These are phyloP conservation scores for Platichthys flesus DNA, from an alignment of 2,113 vertebrate species.

Conservation along the genomic window DNA sequence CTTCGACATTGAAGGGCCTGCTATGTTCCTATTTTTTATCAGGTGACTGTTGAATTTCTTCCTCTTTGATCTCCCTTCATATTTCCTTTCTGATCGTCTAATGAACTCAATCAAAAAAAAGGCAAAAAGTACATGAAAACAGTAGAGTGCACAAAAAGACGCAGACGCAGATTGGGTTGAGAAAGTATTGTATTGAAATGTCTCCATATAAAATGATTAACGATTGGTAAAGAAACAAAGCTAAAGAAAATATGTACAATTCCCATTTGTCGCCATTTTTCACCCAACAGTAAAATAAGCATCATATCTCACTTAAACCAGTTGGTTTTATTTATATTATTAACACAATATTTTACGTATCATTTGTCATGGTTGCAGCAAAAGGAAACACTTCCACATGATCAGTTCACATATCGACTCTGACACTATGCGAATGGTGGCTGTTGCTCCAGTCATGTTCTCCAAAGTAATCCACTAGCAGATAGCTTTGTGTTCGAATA, in stretches of 20 bases:
- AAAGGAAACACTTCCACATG: too few relatives aligned
- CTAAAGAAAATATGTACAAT: conserved; percentile 6
- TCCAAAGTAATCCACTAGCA: too few relatives aligned
- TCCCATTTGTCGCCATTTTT: background rate
- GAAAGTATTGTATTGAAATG: background rate
- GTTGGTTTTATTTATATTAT: too few relatives aligned
- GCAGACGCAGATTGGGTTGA: background rate
- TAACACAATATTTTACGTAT: too few relatives aligned
- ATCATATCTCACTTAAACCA: background rate
- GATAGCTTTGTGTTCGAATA: too few relatives aligned
- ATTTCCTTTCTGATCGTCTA: background rate
- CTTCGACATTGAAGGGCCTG: background rate
- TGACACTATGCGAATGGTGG: too few relatives aligned
- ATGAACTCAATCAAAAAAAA: too few relatives aligned
- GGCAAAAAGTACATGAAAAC: background rate
- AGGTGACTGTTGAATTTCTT: background rate
- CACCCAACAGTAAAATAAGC: background rate
- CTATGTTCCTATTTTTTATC: background rate
- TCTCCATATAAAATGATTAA: background rate
- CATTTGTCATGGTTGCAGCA: too few relatives aligned
- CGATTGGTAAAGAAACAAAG: background rate
- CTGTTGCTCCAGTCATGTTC: too few relatives aligned
- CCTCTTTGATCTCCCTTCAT: background rate
- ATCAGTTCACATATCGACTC: too few relatives aligned
- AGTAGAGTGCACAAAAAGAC: background rate